phyloP scores from a whole-genome alignment of 2,888 invertebrate genomes.

The Acanthosoma haemorrhoidale region DNA sequence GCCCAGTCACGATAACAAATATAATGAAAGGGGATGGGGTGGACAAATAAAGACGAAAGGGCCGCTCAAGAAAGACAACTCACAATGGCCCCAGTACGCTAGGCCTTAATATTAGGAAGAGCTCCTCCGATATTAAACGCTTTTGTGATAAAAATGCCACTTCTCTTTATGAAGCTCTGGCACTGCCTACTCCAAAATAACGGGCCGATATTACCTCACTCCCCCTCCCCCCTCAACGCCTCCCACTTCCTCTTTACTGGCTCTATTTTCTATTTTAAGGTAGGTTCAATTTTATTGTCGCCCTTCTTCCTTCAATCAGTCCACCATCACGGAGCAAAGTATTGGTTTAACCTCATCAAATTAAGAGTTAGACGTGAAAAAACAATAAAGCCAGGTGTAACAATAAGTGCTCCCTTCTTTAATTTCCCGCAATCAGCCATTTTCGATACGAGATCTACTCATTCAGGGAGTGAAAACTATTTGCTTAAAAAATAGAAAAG shows the following conservation, averaged over 20 bases:
- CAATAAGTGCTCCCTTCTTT: no score
- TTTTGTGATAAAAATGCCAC: slow-evolving; percentile 9
- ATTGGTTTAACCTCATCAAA: no score
- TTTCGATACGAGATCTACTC: no score
- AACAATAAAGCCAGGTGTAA: no score
- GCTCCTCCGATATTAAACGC: background rate
- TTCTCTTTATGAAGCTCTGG: background rate
- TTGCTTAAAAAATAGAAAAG: no score
- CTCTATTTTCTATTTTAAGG: no score
- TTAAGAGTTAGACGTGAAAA: no score
- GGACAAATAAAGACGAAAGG: background rate
- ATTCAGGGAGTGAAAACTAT: no score
- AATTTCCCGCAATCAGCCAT: no score
- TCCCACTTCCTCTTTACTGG: background rate
- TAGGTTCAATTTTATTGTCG: no score
- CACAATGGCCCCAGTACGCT: slow-evolving; percentile 2
- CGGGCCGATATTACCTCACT: background rate
- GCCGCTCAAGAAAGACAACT: background rate
- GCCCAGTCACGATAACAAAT: slow-evolving; percentile 5
- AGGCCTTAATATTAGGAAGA: background rate
- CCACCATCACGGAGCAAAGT: no score
- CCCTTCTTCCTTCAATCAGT: no score
- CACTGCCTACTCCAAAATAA: background rate
- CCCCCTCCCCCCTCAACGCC: background rate
- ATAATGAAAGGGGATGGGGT: background rate